These are phyloP conservation scores for Ceratina japonica DNA, from an alignment of 1,140 invertebrate genomes.

Conservation along the genomic window DNA sequence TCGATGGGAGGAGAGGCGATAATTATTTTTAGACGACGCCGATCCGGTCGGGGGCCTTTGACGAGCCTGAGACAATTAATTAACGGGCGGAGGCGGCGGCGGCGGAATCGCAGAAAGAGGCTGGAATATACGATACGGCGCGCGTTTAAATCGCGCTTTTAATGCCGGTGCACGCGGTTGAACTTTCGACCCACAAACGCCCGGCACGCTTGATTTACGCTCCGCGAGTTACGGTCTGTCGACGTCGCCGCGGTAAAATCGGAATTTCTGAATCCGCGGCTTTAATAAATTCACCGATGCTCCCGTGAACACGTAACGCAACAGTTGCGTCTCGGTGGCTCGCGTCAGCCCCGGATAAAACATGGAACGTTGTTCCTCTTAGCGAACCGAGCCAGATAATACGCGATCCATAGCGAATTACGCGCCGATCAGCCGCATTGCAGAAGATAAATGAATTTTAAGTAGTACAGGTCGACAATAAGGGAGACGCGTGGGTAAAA, in stretches of 20 bases:
- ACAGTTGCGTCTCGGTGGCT: too few species aligned
- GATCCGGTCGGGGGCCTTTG: background rate
- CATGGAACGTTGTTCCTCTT: too few species aligned
- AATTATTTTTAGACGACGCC: background rate
- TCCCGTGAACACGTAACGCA: too few species aligned
- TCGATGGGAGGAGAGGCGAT: background rate
- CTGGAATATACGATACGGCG: background rate
- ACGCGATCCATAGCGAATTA: background rate
- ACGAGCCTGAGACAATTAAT: constrained; percentile 2
- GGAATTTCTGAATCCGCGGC: background rate
- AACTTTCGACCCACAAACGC: constrained; percentile 46
- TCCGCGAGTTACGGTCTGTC: constrained; percentile 7
- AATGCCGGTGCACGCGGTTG: background rate
- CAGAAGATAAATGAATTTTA: too few species aligned
- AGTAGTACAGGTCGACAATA: too few species aligned
- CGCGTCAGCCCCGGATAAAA: too few species aligned
- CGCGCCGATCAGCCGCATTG: background rate
- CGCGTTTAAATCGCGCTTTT: constrained; percentile 20
- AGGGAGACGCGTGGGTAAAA: too few species aligned
- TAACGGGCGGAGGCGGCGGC: background rate
- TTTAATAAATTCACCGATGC: constrained; percentile 17
- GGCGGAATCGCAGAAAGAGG: background rate
- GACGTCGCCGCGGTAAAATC: background rate
- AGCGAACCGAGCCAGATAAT: too few species aligned
- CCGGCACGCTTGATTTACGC: constrained; percentile 7